These are phyloP conservation scores for Teinopalpus imperialis DNA, from an alignment of 2,888 invertebrate species.

Conservation along the genomic window DNA sequence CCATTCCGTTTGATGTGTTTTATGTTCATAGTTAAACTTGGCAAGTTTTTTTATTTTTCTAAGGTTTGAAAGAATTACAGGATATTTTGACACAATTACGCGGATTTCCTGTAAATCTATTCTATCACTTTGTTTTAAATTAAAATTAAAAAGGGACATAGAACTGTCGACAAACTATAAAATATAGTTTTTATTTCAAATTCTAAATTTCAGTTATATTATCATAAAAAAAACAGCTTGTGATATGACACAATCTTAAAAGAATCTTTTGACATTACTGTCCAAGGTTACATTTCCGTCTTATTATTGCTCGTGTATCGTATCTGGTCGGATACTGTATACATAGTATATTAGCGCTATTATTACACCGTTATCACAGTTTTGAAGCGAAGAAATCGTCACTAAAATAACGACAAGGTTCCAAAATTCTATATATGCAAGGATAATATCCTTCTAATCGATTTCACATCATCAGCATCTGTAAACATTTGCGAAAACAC, in stretches of 20 bases:
- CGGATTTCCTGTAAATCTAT: constrained; percentile 2
- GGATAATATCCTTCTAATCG: no score
- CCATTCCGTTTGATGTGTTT: constrained; percentile 66
- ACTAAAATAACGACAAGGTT: background rate
- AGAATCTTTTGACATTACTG: constrained; percentile 27
- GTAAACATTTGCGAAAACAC: no score
- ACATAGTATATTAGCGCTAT: constrained; percentile 19
- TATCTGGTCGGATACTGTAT: constrained; percentile 13
- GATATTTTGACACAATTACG: background rate
- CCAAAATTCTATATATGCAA: constrained; percentile 11
- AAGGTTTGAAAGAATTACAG: constrained; percentile 7
- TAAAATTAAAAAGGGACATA: no score
- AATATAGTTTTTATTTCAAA: background rate
- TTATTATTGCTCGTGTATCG: constrained; percentile 16
- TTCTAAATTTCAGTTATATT: background rate
- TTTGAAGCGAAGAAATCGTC: constrained; percentile 10
- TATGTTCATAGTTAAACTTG: constrained; percentile 39
- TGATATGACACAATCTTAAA: constrained; percentile 8
- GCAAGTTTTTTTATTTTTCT: constrained; percentile 33
- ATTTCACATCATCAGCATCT: constrained; percentile 7
- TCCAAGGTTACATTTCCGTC: constrained; percentile 27
- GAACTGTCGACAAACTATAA: no score
- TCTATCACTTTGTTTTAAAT: background rate
- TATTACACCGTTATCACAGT: constrained; percentile 7
- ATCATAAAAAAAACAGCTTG: constrained; percentile 9